Percentiles rank a stretch among this genome's conserved stretches.
Conservation (phyloP, 2,113 vertebrate species). For the Zosterops pallidus region DNA sequence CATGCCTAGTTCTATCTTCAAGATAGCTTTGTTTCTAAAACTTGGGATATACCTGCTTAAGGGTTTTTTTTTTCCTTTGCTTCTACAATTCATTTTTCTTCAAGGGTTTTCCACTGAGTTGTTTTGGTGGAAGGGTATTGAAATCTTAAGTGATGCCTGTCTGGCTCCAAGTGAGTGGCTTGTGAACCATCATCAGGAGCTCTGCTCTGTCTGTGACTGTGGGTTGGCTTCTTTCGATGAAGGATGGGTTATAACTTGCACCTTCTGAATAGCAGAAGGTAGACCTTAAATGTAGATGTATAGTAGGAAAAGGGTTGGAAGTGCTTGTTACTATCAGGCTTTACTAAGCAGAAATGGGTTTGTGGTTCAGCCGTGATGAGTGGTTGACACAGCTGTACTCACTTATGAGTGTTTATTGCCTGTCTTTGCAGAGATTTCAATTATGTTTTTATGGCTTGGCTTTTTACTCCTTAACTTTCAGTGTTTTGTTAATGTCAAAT, state of each 20-base stretch:
- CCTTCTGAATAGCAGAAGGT: neutral
- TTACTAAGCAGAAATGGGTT: neutral
- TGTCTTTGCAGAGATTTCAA: neutral
- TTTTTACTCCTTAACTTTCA: neutral
- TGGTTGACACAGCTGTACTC: neutral
- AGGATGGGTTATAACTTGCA: neutral
- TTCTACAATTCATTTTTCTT: neutral
- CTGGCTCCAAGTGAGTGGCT: neutral
- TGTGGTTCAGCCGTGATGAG: neutral
- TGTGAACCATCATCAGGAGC: neutral
- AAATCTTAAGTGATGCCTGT: neutral
- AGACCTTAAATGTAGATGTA: neutral
- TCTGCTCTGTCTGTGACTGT: neutral
- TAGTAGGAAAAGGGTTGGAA: neutral
- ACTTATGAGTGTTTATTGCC: neutral
- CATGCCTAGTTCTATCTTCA: neutral
- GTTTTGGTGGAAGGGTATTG: neutral
- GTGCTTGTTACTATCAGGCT: accelerated
- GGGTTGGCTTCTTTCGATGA: neutral
- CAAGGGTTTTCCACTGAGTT: neutral
- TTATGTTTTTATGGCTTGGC: neutral
- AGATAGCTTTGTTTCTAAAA: neutral
- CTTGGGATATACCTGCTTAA: neutral
- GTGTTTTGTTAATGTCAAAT: neutral
- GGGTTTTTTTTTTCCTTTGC: neutral